Conservation (phyloP, 2,888 invertebrate genomes). For the Lysandra coridon region DNA sequence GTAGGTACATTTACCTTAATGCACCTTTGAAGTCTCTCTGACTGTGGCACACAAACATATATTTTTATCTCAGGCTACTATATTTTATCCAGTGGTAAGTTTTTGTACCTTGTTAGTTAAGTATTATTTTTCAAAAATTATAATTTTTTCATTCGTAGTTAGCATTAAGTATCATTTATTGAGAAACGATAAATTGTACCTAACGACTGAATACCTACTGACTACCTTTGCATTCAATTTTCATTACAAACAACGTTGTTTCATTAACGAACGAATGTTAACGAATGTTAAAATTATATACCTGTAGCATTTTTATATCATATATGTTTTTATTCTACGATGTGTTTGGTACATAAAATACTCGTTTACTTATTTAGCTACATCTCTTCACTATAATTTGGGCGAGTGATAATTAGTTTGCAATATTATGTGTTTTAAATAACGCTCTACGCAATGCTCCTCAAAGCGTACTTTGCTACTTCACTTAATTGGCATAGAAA, state of each 20-base stretch:
- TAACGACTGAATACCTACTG: too few species aligned
- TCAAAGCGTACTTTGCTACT: background rate
- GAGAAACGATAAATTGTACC: too few species aligned
- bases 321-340: background rate
- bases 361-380: background rate
- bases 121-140: too few species aligned
- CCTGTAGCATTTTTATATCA: background rate
- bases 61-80: background rate
- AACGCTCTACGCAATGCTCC: background rate
- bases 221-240: too few species aligned
- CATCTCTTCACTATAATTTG: background rate
- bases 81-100: background rate
- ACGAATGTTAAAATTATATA: too few species aligned
- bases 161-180: too few species aligned
- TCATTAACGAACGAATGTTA: too few species aligned
- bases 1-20: background rate
- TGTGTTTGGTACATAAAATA: background rate
- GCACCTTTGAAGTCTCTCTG: background rate
- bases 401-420: background rate
- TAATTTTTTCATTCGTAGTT: too few species aligned
- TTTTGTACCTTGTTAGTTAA: too few species aligned
- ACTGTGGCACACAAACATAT: too few species aligned
- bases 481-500: constrained; percentile 17
- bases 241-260: too few species aligned
- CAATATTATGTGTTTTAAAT: background rate